Conservation (phyloP, 2,113 vertebrate genomes). For the Platanista minor region DNA sequence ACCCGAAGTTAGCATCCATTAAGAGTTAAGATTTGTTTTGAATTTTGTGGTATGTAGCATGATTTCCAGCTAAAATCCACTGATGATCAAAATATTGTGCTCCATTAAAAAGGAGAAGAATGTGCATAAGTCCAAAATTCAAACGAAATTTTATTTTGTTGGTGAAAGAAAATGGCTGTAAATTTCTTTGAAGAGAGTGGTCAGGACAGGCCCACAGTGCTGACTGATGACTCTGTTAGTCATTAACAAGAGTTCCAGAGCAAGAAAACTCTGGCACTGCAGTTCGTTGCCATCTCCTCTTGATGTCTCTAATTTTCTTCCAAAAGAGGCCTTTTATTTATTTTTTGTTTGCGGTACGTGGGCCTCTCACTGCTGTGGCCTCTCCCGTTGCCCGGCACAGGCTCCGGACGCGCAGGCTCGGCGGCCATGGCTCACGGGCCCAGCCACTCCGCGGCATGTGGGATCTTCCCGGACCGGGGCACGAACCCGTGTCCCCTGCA, state of each 20-base stretch:
- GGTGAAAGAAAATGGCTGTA: not conserved
- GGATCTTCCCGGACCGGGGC: too few species aligned
- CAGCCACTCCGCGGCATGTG: too few species aligned
- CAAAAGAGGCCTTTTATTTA: not conserved
- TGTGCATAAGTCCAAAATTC: not conserved
- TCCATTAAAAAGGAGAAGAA: not conserved
- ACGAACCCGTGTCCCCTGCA: too few species aligned
- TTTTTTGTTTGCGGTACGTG: too few species aligned
- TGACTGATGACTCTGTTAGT: too few species aligned
- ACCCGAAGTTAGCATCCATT: not conserved
- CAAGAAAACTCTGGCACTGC: not conserved
- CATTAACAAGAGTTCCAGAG: not conserved
- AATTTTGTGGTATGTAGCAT: not conserved
- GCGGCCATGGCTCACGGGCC: too few species aligned
- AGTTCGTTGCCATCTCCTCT: not conserved
- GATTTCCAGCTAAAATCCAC: constrained; percentile 53
- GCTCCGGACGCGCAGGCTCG: too few species aligned
- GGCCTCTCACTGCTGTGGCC: too few species aligned
- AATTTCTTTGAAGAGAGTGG: not conserved
- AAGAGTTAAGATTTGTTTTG: constrained; percentile 54
- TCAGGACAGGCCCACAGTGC: too few species aligned
- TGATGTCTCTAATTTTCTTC: not conserved
- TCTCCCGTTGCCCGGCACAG: too few species aligned
- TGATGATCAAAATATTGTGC: not conserved
- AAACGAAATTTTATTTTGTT: not conserved